Percentiles rank a stretch among this genome's conserved stretches.
These are phyloP conservation scores for Sylvia borin DNA, from an alignment of 2,797 vertebrate species.

Conservation along the genomic window DNA sequence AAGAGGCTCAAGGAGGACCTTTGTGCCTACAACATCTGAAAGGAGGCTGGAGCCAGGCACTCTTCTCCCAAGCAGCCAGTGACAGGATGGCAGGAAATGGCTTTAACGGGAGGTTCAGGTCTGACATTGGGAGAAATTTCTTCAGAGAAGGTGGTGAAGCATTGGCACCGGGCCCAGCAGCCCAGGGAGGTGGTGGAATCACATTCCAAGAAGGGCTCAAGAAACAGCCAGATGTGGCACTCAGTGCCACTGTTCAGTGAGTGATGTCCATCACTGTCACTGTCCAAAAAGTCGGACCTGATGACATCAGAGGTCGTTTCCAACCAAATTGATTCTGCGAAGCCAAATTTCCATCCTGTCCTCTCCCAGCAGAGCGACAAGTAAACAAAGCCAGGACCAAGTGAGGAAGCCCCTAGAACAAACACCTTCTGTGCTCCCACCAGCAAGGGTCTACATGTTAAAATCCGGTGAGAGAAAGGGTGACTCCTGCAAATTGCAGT, in stretches of 20 bases:
- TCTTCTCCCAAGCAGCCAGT: neutral
- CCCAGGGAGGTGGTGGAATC: neutral
- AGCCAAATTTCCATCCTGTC: neutral
- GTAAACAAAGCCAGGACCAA: neutral
- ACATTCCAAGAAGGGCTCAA: neutral
- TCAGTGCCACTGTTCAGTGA: neutral
- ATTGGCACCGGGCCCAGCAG: neutral
- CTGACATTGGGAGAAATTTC: neutral
- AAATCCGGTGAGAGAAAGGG: neutral
- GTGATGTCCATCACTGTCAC: too few relatives aligned
- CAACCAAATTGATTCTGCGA: neutral
- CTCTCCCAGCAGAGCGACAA: neutral
- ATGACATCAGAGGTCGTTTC: neutral
- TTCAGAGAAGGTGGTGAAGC: neutral
- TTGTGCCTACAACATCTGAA: neutral
- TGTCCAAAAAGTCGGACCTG: too few relatives aligned
- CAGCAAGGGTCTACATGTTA: neutral
- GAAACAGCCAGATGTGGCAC: neutral
- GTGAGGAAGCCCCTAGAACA: neutral
- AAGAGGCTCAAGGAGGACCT: neutral
- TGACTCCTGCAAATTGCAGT: accelerated
- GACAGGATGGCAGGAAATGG: neutral
- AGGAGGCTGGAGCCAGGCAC: neutral
- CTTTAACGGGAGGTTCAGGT: neutral
- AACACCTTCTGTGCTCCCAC: neutral